Evolutionary conservation across 2,888 invertebrate genomes (phyloP), one percentile per base, ranked within the genome.

Genomic region (Pristionchus exspectatus): DNA sequence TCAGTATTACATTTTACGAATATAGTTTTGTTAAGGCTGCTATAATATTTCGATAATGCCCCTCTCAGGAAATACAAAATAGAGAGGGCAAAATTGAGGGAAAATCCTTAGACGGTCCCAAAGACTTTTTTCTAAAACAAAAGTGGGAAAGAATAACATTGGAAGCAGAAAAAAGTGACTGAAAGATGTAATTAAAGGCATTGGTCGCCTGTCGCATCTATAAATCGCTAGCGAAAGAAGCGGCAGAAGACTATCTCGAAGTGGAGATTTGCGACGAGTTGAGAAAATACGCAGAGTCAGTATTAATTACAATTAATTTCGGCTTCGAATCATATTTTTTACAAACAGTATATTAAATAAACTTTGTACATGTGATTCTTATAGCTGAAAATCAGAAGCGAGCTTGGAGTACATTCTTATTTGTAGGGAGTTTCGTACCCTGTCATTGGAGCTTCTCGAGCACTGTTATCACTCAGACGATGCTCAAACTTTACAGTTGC

Each of bases 181-280:
- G 3, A 33, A 30, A 2, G 77, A 12, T 33, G 2, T 24, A 56
- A 21, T 87, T 83, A 21, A 88, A 91, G 90, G 92, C 93, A n/a
- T 90, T 94, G 33, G 91, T 94, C 30, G 93, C 94, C 0, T 93
- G 92, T 72, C 90, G 98, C 95, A 96, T 99, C 44, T 98, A 98
- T 96, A 98, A 98, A 95, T 98, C 98, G 0, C 97, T 99, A 98
- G 98, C 98, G 0, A 98, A 98, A 92, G 98, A 99, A 95, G 98
- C 98, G 0, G 98, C 98, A 0, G 98, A 98, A 95, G 99, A 99
- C 95, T 98, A 98, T 95, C 97, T 98, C 96, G 98, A 98, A 96
- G 98, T 98, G 0, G 99, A 98, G 95, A 97, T 99, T 87, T 98
- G 98, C 94, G 98, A 98, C 95, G 98, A 94, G 87, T 90, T 95